Evolutionary conservation across 2,888 invertebrate species (phyloP).

Genomic region (Chalcosyrphus nemorum): DNA sequence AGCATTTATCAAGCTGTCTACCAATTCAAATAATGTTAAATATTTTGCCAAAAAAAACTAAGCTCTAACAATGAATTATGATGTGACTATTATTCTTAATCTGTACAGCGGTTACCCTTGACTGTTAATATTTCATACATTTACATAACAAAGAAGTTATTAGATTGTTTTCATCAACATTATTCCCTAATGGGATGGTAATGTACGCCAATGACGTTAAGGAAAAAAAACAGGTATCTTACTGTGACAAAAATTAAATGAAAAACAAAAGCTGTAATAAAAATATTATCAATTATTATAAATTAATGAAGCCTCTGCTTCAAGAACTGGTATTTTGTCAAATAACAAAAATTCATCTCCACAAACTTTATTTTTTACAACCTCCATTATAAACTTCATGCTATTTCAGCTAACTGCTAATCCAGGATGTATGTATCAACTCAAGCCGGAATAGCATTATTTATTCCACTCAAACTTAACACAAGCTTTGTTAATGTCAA

Average conservation of each 20-base stretch:
- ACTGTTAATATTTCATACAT: background rate
- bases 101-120: too few relatives aligned
- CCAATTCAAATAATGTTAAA: too few relatives aligned
- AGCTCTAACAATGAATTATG: too few relatives aligned
- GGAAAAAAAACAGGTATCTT: background rate
- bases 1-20: too few relatives aligned
- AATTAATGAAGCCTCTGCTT: background rate
- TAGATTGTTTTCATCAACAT: background rate
- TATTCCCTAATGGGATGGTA: background rate
- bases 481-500: background rate
- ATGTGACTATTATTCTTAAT: too few relatives aligned
- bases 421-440: conserved; percentile 3
- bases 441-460: background rate
- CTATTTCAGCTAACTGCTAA: background rate
- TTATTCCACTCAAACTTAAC: background rate
- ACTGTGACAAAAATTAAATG: background rate
- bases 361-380: background rate
- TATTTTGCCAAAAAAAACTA: too few relatives aligned
- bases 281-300: background rate
- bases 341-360: background rate
- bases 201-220: background rate
- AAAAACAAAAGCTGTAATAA: background rate
- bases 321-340: background rate
- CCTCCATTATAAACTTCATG: background rate
- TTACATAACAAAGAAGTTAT: background rate